Conservation (phyloP, 2,888 invertebrate genomes). For the Eurytoma adleriae region DNA sequence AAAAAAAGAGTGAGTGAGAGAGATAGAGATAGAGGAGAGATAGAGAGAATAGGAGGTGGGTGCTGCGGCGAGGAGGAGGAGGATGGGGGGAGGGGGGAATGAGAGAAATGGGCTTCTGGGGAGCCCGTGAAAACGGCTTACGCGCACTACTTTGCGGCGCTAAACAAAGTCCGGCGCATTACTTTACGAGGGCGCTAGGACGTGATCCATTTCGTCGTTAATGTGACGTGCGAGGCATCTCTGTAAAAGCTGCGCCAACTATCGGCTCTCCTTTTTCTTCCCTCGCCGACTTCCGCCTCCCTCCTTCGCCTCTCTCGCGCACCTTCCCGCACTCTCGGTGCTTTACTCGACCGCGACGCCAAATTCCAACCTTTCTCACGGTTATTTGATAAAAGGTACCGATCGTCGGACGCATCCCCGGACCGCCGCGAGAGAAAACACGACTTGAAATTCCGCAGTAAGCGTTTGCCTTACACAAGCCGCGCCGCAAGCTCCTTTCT, state of each 20-base stretch:
- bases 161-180: slow-evolving; percentile 72
- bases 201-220: slow-evolving; percentile 75
- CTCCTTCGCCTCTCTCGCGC: background rate
- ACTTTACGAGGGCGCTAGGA: slow-evolving; percentile 72
- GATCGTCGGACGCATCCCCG: background rate
- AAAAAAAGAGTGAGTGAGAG: background rate
- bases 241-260: slow-evolving; percentile 66
- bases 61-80: slow-evolving; percentile 1
- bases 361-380: background rate
- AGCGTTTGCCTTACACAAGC: too few relatives aligned
- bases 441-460: too few relatives aligned
- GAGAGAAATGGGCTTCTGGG: slow-evolving; percentile 53
- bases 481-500: too few relatives aligned
- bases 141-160: slow-evolving; percentile 58
- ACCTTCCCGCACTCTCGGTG: background rate
- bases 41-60: slow-evolving; percentile 16
- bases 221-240: slow-evolving; percentile 69
- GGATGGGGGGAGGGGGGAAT: slow-evolving; percentile 37
- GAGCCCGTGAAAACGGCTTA: slow-evolving; percentile 56
- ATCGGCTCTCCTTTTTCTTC: background rate
- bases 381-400: background rate
- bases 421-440: too few relatives aligned
- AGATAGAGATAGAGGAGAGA: background rate
- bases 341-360: background rate
- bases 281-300: too few relatives aligned